phyloP scores from a whole-genome alignment of 2,797 vertebrate genomes.

The Pseudochirops corinnae region DNA sequence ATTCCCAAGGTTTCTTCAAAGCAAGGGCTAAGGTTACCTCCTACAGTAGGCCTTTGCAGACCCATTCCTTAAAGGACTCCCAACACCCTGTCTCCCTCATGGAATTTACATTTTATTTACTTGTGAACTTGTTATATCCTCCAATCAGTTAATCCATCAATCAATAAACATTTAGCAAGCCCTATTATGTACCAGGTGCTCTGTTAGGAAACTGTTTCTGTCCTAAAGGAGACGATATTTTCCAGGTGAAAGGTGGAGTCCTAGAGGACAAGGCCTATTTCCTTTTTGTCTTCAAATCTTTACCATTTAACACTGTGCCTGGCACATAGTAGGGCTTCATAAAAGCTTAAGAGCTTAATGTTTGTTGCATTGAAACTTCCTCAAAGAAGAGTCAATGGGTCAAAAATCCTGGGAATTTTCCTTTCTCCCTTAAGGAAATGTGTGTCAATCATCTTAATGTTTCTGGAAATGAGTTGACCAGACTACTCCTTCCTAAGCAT shows the following conservation, averaged over 20 bases:
- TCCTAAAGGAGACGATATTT: not conserved
- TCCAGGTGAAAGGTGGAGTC: not conserved
- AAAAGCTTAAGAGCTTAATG: not conserved
- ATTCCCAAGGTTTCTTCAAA: not conserved
- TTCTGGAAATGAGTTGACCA: not conserved
- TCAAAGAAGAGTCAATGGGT: not conserved
- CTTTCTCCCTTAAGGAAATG: not conserved
- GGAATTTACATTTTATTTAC: not conserved
- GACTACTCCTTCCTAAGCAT: not conserved
- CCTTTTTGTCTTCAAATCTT: not conserved
- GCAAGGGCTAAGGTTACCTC: not conserved
- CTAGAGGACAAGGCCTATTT: not conserved
- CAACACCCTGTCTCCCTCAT: not conserved
- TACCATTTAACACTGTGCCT: not conserved
- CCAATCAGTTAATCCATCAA: not conserved
- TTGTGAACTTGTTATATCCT: not conserved
- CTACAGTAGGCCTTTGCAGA: not conserved
- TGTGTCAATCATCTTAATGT: not conserved
- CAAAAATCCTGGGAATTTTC: not conserved
- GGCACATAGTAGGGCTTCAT: not conserved
- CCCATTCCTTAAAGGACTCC: not conserved
- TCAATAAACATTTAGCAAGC: not conserved
- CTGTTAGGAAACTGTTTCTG: not conserved
- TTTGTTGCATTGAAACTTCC: not conserved
- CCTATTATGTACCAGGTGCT: not conserved